These are phyloP conservation scores for Okapia johnstoni DNA, from an alignment of 2,113 vertebrate species.

Conservation along the genomic window DNA sequence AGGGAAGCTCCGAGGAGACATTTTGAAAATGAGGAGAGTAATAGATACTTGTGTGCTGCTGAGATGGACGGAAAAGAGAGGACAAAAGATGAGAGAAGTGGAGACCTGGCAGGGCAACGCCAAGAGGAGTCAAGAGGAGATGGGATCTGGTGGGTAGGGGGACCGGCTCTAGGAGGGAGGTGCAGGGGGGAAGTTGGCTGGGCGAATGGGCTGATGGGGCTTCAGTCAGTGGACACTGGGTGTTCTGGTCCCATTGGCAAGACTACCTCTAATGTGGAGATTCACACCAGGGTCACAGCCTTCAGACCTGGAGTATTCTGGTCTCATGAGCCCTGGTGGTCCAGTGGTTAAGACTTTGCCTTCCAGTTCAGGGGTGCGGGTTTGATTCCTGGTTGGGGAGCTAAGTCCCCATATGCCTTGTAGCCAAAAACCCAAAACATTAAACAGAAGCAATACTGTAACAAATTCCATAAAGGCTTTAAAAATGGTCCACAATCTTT, in stretches of 20 bases:
- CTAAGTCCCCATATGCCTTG: background rate
- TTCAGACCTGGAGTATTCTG: background rate
- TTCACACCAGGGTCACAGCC: accelerated
- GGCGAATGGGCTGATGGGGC: background rate
- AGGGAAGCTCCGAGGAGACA: background rate
- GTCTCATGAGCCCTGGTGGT: background rate
- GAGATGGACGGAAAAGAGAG: background rate
- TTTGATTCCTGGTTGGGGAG: background rate
- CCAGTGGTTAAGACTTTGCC: background rate
- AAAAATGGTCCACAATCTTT: background rate
- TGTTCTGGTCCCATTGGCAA: background rate
- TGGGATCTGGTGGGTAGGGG: background rate
- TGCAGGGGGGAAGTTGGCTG: background rate
- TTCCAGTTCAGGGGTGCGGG: background rate
- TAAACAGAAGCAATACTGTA: background rate
- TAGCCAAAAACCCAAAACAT: background rate
- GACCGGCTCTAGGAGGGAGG: background rate
- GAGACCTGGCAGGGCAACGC: too few relatives aligned
- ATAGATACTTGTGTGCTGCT: background rate
- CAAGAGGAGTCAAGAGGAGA: background rate
- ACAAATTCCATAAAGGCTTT: background rate
- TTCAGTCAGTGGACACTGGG: background rate
- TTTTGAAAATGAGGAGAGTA: background rate
- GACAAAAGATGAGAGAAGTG: background rate
- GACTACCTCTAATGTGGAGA: background rate